These are phyloP conservation scores for Motacilla alba DNA, from an alignment of 2,113 vertebrate genomes.

Conservation along the genomic window DNA sequence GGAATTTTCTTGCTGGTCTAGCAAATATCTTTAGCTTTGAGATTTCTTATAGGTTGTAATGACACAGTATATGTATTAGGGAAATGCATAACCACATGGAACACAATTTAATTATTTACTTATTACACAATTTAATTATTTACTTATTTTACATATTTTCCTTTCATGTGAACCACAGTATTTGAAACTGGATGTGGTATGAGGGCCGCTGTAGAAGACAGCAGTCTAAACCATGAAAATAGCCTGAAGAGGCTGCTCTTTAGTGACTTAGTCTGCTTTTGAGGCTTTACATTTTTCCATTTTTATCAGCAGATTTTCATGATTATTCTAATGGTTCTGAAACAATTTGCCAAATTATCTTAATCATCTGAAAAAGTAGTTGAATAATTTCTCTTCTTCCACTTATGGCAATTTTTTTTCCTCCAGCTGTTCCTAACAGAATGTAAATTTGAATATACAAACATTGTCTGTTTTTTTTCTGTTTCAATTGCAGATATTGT, in stretches of 20 bases:
- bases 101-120: background rate
- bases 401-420: background rate
- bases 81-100: fast-evolving
- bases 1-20: background rate
- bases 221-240: background rate
- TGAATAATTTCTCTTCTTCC: background rate
- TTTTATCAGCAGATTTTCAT: background rate
- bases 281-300: background rate
- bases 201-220: background rate
- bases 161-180: background rate
- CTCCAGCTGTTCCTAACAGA: background rate
- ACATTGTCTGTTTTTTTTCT: background rate
- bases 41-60: background rate
- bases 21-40: background rate
- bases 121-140: background rate
- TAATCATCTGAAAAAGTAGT: background rate
- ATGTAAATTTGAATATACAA: background rate
- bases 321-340: background rate
- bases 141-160: background rate
- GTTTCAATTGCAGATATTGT: background rate
- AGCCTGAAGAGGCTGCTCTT: background rate
- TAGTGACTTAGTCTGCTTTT: background rate
- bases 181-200: background rate
- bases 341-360: background rate
- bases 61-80: background rate